Conservation (phyloP, 2,113 vertebrate species). For the Promerops cafer region DNA sequence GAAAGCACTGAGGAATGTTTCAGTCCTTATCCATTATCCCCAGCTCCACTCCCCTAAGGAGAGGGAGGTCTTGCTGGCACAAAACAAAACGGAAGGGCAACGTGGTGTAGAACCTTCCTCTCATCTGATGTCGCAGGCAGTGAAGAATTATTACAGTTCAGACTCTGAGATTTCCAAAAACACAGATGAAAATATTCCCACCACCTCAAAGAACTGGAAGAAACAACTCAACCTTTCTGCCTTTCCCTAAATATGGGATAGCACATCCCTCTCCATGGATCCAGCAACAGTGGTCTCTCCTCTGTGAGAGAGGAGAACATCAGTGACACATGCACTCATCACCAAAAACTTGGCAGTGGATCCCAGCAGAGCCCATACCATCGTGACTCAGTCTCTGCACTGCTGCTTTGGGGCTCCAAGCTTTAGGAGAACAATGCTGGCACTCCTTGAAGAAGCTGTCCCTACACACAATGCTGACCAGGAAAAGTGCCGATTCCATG, state of each 20-base stretch:
- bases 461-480: neutral
- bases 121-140: neutral
- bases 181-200: neutral
- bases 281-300: neutral
- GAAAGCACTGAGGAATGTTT: neutral
- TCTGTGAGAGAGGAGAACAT: neutral
- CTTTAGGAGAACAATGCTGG: conserved; percentile 38
- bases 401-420: neutral
- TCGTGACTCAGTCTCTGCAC: neutral
- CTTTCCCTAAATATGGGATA: neutral
- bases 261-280: neutral
- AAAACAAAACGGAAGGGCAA: neutral
- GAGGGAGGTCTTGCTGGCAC: neutral
- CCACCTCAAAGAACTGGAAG: neutral
- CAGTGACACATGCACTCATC: neutral
- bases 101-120: neutral
- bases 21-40: neutral
- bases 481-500: neutral
- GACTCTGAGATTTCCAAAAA: neutral
- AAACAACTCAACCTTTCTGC: neutral
- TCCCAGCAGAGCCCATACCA: neutral
- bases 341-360: neutral
- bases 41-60: neutral
- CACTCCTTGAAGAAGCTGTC: neutral
- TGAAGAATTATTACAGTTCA: neutral